These are phyloP conservation scores for Morone saxatilis DNA, from an alignment of 2,113 vertebrate species.

Conservation along the genomic window DNA sequence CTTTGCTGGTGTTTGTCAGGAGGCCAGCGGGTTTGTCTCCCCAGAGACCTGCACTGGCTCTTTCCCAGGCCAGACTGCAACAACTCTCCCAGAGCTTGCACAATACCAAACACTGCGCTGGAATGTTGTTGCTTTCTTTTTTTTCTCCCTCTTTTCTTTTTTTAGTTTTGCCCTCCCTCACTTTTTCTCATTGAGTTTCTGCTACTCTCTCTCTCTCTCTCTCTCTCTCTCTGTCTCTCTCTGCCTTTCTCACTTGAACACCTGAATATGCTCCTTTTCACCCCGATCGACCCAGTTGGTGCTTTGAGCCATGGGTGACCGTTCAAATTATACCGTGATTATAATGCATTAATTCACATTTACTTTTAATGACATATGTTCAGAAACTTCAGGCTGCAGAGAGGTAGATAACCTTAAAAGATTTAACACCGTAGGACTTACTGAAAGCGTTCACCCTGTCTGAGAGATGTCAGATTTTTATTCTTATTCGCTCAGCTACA, in stretches of 20 bases:
- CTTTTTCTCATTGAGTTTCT: background rate
- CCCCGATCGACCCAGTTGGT: background rate
- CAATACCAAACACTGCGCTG: slow-evolving; percentile 61
- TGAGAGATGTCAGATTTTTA: background rate
- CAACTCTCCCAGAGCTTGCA: slow-evolving; percentile 69
- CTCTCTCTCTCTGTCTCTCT: slow-evolving; percentile 2
- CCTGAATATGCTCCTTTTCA: background rate
- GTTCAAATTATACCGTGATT: background rate
- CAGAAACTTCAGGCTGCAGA: background rate
- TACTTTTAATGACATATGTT: background rate
- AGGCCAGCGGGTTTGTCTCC: slow-evolving; percentile 51
- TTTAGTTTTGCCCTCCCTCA: slow-evolving; percentile 5
- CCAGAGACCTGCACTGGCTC: slow-evolving; percentile 59
- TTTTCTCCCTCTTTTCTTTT: background rate
- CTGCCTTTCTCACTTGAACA: background rate
- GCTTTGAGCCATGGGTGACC: background rate
- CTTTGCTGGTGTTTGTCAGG: slow-evolving; percentile 64
- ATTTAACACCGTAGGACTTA: background rate
- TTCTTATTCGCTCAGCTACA: background rate
- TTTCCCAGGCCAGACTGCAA: slow-evolving; percentile 73
- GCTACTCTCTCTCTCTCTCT: slow-evolving; percentile 1
- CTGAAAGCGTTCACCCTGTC: background rate
- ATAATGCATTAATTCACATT: background rate
- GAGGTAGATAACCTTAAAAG: background rate
- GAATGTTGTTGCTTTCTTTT: slow-evolving; percentile 70